Evolutionary conservation across 2,113 vertebrate species (phyloP).

Genomic region (Eurystomus gularis): DNA sequence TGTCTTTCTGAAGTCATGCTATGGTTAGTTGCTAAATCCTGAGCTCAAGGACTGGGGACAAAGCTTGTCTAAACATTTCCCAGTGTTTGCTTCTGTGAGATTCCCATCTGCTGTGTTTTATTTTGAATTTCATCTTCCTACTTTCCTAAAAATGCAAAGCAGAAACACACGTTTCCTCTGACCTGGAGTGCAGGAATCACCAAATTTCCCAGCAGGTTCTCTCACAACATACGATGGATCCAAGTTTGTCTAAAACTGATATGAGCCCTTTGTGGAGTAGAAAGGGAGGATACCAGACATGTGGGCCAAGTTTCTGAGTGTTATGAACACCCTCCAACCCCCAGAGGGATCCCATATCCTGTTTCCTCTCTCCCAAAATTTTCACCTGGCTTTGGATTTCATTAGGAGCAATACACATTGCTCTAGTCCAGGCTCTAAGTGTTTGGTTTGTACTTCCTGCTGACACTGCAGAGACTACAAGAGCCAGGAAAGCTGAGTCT

Average conservation of each 20-base stretch:
- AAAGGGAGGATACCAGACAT: neutral
- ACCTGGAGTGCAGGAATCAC: constrained; percentile 8
- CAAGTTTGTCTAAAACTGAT: constrained; percentile 26
- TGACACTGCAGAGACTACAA: constrained; percentile 12
- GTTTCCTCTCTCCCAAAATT: constrained; percentile 22
- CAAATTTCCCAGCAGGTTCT: constrained; percentile 51
- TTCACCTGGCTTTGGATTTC: constrained; percentile 58
- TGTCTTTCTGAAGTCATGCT: constrained; percentile 40
- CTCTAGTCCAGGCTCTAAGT: neutral
- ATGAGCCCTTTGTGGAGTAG: neutral
- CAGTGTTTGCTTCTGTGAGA: constrained; percentile 5
- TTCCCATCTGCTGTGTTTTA: constrained; percentile 45
- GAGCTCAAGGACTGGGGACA: constrained; percentile 4
- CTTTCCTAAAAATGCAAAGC: constrained; percentile 42
- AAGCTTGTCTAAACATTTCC: constrained; percentile 45
- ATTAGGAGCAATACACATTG: neutral
- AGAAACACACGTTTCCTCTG: constrained; percentile 38
- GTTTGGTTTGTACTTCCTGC: neutral
- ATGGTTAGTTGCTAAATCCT: neutral
- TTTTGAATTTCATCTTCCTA: constrained; percentile 36
- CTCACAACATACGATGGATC: neutral
- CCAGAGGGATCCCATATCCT: constrained; percentile 38
- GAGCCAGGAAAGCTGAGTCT: neutral
- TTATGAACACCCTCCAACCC: neutral
- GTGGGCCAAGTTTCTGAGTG: constrained; percentile 19